Base-by-base conservation (phyloP, 2,113 vertebrate species). In the Tachysurus vachellii region DNA sequence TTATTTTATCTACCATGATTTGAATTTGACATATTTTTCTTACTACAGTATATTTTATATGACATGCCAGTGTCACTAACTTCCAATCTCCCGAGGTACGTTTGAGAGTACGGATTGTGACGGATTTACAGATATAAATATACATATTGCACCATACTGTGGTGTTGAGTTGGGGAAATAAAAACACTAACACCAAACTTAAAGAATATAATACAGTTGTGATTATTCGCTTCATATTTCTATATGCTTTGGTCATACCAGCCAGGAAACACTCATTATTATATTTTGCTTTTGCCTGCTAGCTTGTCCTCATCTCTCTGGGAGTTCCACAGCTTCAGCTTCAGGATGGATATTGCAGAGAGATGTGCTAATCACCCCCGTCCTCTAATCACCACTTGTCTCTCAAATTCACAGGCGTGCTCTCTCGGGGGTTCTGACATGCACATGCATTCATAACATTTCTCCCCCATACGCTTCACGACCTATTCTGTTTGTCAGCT, bases 361-460 rank as follows among this genome's bases (percentile, higher is more conserved):
- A 84, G 75, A 89, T 62, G 81, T 89, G 85, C 64, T 86, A 80
- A 86, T 89, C 84, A 86, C 44, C 73, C 61, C 23, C 50, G 2
- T 85, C 57, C 71, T 88, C 57, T 81, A 82, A 57, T 82, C 42
- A 9, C 80, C 28, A 42, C 71, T 73, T 70, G 36, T 76, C 85
- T 80, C 77, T 71, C 73, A 53, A 54, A 54, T 36, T 56, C 47
- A n/a, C 83, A 62, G 11, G 44, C 19, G 5, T 12, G 31, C 70
- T 19, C 56, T 85, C 83, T 50, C 21, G 56, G 56, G 81, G 71
- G 31, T 59, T 76, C 54, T 61, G 70, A 42, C 19, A 26, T 28
- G 56, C 59, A 47, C 83, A 75, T 3, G 62, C 70, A 85, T 31
- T 56, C 7, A 68, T 53, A 64, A 53, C 82, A 9, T 85, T 47